phyloP scores from a whole-genome alignment of 2,888 invertebrate genomes.

The Synergus itoensis region DNA sequence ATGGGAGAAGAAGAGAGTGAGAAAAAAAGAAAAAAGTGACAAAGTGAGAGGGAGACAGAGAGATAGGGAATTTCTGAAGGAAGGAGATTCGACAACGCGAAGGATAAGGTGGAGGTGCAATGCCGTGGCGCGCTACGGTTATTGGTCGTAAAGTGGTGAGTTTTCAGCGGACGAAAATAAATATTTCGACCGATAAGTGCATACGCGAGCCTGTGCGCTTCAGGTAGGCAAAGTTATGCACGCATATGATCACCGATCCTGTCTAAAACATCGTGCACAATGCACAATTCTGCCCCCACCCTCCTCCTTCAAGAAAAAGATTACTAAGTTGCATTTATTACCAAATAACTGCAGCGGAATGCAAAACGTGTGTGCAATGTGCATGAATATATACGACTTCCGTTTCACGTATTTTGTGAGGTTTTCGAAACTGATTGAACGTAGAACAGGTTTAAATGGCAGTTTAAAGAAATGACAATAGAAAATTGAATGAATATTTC shows the following conservation, averaged over 20 bases:
- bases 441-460: no score
- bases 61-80: slow-evolving; percentile 26
- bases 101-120: slow-evolving; percentile 46
- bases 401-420: background rate
- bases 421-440: no score
- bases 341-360: background rate
- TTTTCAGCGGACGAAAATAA: slow-evolving; percentile 54
- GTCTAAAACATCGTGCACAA: slow-evolving; percentile 12
- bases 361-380: background rate
- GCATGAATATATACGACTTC: background rate
- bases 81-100: slow-evolving; percentile 21
- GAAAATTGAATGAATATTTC: no score
- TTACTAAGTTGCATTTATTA: background rate
- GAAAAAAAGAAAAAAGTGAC: slow-evolving; percentile 49
- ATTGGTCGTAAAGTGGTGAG: slow-evolving; percentile 64
- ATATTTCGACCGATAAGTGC: slow-evolving; percentile 44
- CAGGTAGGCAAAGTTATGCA: slow-evolving; percentile 10
- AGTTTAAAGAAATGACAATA: no score
- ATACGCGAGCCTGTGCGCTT: slow-evolving; percentile 11
- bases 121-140: slow-evolving; percentile 57
- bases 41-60: slow-evolving; percentile 37
- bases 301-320: background rate
- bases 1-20: slow-evolving; percentile 49
- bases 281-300: background rate
- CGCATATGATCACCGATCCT: slow-evolving; percentile 9